Conservation (phyloP, 2,113 vertebrate species). For the Pteruthius melanotis region DNA sequence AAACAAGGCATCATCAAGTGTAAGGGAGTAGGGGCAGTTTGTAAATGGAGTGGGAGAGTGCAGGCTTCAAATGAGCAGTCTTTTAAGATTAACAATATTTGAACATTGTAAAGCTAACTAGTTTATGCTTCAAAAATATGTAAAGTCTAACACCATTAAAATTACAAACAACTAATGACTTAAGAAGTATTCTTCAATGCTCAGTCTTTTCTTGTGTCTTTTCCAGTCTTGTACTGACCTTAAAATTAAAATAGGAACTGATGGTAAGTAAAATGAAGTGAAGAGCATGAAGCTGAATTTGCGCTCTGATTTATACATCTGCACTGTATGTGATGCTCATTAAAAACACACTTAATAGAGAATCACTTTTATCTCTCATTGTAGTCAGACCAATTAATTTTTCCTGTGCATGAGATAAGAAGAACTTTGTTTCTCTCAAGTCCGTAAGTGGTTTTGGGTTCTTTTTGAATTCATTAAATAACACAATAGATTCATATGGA, state of each 20-base stretch:
- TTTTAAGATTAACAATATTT: constrained; percentile 52
- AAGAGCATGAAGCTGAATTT: not conserved
- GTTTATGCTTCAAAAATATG: constrained; percentile 43
- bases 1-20: constrained; percentile 16
- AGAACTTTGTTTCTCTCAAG: not conserved
- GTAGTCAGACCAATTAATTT: constrained; percentile 18
- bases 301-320: not conserved
- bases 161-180: constrained; percentile 47
- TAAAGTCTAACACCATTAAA: constrained; percentile 67
- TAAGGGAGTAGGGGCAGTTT: constrained; percentile 29
- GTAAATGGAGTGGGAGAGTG: not conserved
- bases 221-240: constrained; percentile 34
- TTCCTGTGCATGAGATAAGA: not conserved
- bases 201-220: constrained; percentile 32
- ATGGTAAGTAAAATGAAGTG: constrained; percentile 22
- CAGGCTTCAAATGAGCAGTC: not conserved
- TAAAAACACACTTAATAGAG: constrained; percentile 17
- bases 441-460: not conserved
- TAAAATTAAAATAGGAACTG: constrained; percentile 53
- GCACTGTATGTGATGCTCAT: not conserved
- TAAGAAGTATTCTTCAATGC: constrained; percentile 42
- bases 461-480: not conserved
- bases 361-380: constrained; percentile 16
- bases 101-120: constrained; percentile 63
- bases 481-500: not conserved